Evolutionary conservation across 2,797 vertebrate species (phyloP), one percentile per base, ranked within the genome.

Genomic region (Monodelphis domestica): DNA sequence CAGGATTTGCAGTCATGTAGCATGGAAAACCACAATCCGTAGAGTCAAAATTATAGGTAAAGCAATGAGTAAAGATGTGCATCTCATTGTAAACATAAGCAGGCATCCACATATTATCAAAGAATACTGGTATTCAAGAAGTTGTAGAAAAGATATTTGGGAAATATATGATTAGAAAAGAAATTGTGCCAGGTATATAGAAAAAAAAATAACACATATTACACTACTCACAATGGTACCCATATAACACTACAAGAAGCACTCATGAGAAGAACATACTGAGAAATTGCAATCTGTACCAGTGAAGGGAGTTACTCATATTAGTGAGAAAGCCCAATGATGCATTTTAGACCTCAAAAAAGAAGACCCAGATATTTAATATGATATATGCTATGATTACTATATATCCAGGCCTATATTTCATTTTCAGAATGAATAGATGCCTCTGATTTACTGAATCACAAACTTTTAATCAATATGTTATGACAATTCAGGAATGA

Each of bases 391-490:
- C 28, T 57, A 29, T 57, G 15, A 12, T 63, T 63, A 15, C 57
- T n/a, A 63, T 15, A 33, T 63, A 29, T 29, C 56, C 54, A 55
- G 28, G 9, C 57, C 56, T 57, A 63, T 63, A 70, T 78, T 45
- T 78, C 38, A 78, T 78, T 78, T 78, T 45, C 17, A 45, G 21
- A 78, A 78, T 45, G 21, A 45, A 78, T 78, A 21, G 38, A 78
- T 78, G 21, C 38, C 26, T 78, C n/a, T 78, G n/a, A 24, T 45
- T 78, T 78, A 78, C 17, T 45, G 54, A 92, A 63, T 53, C 12
- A 54, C 1, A 95, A 94, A 14, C 57, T 92, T 28, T 95, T 93
- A 92, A 90, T 21, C 2, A 56, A 52, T 54, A 56, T 56, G 57
- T 15, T 38, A 63, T 29, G 29, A 24, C 29, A 91, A 50, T 90